Base-by-base conservation (phyloP, 1,140 invertebrate genomes). In the Aphis gossypii region DNA sequence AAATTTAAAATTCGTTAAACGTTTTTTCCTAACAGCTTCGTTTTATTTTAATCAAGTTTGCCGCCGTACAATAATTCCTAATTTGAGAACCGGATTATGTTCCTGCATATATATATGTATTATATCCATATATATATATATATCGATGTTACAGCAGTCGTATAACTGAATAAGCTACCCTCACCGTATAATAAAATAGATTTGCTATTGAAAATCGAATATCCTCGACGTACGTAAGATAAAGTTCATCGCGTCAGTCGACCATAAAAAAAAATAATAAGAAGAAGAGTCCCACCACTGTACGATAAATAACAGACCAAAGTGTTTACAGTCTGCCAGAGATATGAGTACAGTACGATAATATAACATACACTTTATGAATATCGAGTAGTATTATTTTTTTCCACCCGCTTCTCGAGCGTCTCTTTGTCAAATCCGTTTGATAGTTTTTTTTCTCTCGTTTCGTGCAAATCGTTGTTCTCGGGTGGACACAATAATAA, bases 311-410 rank as follows among this genome's bases (percentile, higher is more conserved):
- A 35, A 92, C 76, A 84, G 11, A 14, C 21, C 76, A 30, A 83
- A 92, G 91, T 82, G 91, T 92, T 92, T 83, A 92, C 91, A 83
- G 91, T 92, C 91, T 92, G 46, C 46, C 46, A 76, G n/a, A 92
- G 90, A 92, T 92, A 82, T 44, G 68, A 82, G 87, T 76, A 76
- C 9, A 48, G 44, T 18, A 82, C 46, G 46, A 83, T 92, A 84
- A 83, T n/a, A 83, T 21, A 23, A 83, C 68, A 48, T 83, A 46
- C 35, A 41, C 25, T 82, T 92, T 83, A 92, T 82, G 68, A 48
- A 46, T 92, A 92, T 83, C 91, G 68, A 83, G 90, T 83, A 38
- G 44, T 92, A 83, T 92, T 83, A 92, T 91, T 91, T 35, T 92
- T 82, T 44, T 46, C 38, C 25, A 35, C n/a, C 23, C 11, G 9